Base-by-base conservation (phyloP, 1,140 invertebrate genomes). In the Mycetomoellerius zeteki region DNA sequence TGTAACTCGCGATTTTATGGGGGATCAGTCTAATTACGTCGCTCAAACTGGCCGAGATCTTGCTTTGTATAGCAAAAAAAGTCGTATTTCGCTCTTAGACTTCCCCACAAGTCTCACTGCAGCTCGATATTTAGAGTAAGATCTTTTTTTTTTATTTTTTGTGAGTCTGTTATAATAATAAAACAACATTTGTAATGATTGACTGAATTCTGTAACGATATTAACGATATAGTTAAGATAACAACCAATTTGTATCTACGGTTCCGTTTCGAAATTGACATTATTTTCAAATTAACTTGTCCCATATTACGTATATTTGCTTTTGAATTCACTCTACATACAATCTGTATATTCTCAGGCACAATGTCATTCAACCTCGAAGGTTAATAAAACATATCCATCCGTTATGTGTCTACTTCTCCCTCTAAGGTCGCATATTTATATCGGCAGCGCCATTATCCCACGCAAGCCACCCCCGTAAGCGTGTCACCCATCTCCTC, bases 381-480 rank as follows among this genome's bases (percentile, higher is more conserved):
- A 71, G 78, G 65, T 81, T 81, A 58, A 82, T 82, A 75, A 82
- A 84, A 73, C 56, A 75, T 84, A 75, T 84, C 54, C 24, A 50
- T 73, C 54, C 80, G 80, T 84, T 84, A 73, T 73, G 54, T 43
- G 37, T 27, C 52, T 60, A 60, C 33, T 58, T 72, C 24, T 58
- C n/a, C 43, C 69, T 8, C 69, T 47, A 54, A 77, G 69, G 56
- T 85, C 71, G 77, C 56, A 81, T 87, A 89, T 89, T 89, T 88
- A 89, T 89, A 86, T 75, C 76, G 69, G 81, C 88, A 24, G 80
- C 84, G 67, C 58, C 65, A 76, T 80, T 89, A 87, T 85, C 76
- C 64, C 76, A 82, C 72, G 52, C 52, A 73, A 27, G 58, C 75
- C 43, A 65, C 33, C 76, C 75, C 73, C 77, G 69, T 47, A 85